Evolutionary conservation across 2,888 invertebrate genomes (phyloP).

Genomic region (Apodemia mormo): DNA sequence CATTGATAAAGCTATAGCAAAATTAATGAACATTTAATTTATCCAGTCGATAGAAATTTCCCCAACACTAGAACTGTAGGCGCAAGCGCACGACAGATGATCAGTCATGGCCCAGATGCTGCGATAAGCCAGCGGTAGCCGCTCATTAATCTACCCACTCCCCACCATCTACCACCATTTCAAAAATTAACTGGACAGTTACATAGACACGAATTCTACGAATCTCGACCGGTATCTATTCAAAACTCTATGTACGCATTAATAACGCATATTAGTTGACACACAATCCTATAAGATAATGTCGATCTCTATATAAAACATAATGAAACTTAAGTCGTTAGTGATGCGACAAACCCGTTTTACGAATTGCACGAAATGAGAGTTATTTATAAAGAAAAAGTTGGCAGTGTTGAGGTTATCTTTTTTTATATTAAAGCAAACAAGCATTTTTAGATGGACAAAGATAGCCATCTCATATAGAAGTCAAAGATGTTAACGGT

Average conservation of each 20-base stretch:
- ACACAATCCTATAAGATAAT: conserved; percentile 21
- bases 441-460: too few relatives aligned
- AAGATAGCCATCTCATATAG: too few relatives aligned
- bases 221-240: conserved; percentile 52
- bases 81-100: conserved; percentile 80
- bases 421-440: too few relatives aligned
- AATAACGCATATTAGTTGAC: conserved; percentile 38
- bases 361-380: not conserved
- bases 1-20: too few relatives aligned
- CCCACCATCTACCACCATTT: conserved; percentile 57
- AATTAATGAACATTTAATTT: too few relatives aligned
- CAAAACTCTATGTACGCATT: conserved; percentile 42
- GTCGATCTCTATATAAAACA: conserved; percentile 14
- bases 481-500: too few relatives aligned
- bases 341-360: not conserved
- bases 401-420: not conserved
- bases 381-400: conserved; percentile 6
- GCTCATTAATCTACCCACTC: conserved; percentile 80
- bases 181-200: conserved; percentile 76
- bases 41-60: conserved; percentile 27
- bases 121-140: conserved; percentile 78
- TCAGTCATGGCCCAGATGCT: conserved; percentile 80
- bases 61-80: conserved; percentile 61
- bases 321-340: conserved; percentile 15
- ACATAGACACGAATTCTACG: conserved; percentile 60